Evolutionary conservation across 2,888 invertebrate genomes (phyloP).

Genomic region (Chymomyza fuscimana): DNA sequence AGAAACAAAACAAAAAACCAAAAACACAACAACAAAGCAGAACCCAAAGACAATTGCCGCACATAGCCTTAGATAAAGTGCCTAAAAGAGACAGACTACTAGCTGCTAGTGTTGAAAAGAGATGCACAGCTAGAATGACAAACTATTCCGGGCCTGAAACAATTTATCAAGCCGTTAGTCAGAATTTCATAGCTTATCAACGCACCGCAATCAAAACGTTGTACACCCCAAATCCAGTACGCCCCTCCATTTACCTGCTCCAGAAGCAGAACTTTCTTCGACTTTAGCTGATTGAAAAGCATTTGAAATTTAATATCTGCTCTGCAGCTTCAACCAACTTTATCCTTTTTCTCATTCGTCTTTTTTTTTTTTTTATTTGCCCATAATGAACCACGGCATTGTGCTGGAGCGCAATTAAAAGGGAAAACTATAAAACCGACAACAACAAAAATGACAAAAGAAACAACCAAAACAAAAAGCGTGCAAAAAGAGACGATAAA

Average conservation of each 20-base stretch:
- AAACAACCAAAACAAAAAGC: neutral
- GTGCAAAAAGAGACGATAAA: neutral
- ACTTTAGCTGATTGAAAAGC: slow-evolving; percentile 3
- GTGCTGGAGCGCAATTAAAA: slow-evolving; percentile 1
- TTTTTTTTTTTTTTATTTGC: neutral
- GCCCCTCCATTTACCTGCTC: neutral
- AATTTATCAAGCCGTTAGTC: neutral
- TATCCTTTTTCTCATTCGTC: neutral
- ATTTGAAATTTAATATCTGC: slow-evolving; percentile 7
- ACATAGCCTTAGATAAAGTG: neutral
- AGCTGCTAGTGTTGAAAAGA: no score
- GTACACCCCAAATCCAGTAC: neutral
- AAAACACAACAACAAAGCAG: neutral
- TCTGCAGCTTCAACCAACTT: neutral
- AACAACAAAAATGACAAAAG: neutral
- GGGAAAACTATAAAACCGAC: neutral
- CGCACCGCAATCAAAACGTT: neutral
- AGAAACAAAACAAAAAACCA: neutral
- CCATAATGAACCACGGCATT: neutral
- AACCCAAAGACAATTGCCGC: neutral
- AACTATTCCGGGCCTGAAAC: neutral
- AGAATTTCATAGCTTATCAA: neutral
- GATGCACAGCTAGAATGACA: neutral
- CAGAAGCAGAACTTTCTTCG: neutral
- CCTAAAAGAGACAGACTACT: neutral